Conservation (phyloP, 2,113 vertebrate species). For the Hassar affinis region DNA sequence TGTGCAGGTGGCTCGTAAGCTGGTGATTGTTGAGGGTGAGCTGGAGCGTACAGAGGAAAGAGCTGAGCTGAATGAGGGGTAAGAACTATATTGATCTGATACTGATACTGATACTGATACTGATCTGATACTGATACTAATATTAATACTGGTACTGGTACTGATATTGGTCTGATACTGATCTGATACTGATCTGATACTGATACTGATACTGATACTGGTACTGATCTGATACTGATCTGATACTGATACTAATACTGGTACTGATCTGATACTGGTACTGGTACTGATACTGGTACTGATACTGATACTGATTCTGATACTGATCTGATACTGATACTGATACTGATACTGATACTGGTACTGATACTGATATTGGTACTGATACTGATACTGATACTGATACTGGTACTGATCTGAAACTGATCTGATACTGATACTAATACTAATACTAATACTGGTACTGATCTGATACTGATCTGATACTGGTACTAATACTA, state of each 20-base stretch:
- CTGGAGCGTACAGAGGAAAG: conserved; percentile 96
- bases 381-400: too few species aligned
- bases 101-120: background rate
- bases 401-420: background rate
- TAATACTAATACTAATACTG: too few species aligned
- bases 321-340: background rate
- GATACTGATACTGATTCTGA: too few species aligned
- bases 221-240: too few species aligned
- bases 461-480: background rate
- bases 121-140: background rate
- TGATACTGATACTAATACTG: too few species aligned
- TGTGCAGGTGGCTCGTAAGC: conserved; percentile 92
- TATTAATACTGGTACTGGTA: too few species aligned
- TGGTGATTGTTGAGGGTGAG: conserved; percentile 98
- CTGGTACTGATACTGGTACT: too few species aligned
- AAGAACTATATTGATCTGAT: conserved; percentile 50
- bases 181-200: background rate
- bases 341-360: background rate
- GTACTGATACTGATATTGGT: too few species aligned
- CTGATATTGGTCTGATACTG: background rate
- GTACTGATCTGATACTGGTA: too few species aligned
- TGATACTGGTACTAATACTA: too few species aligned
- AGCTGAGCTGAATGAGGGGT: conserved; percentile 94
- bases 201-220: background rate
- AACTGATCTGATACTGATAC: too few species aligned